These are phyloP conservation scores for Sorex maritimensis DNA, from an alignment of 2,797 vertebrate genomes.

Conservation along the genomic window DNA sequence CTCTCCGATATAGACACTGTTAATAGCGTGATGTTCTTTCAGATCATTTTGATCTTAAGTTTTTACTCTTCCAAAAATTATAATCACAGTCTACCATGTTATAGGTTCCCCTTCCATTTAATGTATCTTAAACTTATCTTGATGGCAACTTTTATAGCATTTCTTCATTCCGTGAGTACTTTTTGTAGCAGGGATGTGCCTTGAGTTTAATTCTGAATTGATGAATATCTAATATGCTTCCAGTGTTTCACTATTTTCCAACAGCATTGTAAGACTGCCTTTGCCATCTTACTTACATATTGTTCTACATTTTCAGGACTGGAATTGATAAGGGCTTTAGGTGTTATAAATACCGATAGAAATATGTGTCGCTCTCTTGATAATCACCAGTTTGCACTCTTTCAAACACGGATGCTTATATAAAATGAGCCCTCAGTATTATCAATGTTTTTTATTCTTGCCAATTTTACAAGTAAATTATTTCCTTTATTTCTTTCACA, in stretches of 20 bases:
- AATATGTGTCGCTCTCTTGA: constrained; percentile 21
- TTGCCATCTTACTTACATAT: constrained; percentile 31
- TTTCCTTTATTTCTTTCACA: constrained; percentile 34
- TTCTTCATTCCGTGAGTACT: constrained; percentile 36
- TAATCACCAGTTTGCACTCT: constrained; percentile 27
- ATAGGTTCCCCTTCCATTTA: not conserved
- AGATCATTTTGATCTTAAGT: not conserved
- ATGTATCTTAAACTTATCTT: constrained; percentile 31
- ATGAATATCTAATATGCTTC: constrained; percentile 10
- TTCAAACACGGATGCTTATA: not conserved
- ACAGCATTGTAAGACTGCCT: not conserved
- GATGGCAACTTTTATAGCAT: not conserved
- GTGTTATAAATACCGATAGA: constrained; percentile 41
- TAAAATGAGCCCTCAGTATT: constrained; percentile 27
- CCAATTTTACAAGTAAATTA: constrained; percentile 26
- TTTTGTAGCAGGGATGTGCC: not conserved
- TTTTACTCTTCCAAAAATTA: not conserved
- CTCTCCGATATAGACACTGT: not conserved
- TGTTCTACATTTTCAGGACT: constrained; percentile 48
- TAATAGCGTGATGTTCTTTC: not conserved
- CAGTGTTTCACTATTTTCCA: constrained; percentile 4
- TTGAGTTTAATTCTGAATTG: constrained; percentile 29
- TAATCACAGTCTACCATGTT: not conserved
- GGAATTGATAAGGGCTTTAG: constrained; percentile 7
- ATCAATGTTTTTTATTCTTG: constrained; percentile 63